These are phyloP conservation scores for Salpingus planirostris DNA, from an alignment of 2,888 invertebrate genomes.

Conservation along the genomic window DNA sequence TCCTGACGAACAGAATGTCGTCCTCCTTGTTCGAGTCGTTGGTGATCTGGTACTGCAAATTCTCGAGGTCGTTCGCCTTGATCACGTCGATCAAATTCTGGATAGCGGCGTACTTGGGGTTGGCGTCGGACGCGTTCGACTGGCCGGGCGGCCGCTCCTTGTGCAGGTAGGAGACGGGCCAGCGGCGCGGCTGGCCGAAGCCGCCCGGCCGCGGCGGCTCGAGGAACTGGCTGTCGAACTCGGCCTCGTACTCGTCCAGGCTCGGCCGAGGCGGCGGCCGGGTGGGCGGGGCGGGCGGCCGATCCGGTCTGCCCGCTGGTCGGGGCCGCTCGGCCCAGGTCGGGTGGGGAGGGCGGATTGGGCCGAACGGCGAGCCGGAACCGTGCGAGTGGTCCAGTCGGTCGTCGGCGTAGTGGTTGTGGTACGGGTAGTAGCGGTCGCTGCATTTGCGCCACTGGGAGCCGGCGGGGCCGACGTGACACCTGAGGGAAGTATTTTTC, in stretches of 20 bases:
- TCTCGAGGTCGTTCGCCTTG: constrained; percentile 35
- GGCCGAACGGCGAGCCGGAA: background rate
- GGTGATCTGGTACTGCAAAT: constrained; percentile 34
- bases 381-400: constrained; percentile 16
- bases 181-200: constrained; percentile 46
- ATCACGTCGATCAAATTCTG: constrained; percentile 37
- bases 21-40: constrained; percentile 33
- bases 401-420: constrained; percentile 36
- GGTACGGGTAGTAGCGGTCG: constrained; percentile 70
- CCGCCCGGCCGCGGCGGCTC: constrained; percentile 45
- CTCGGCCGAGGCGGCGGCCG: constrained; percentile 39
- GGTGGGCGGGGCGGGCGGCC: constrained; percentile 34
- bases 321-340: constrained; percentile 8
- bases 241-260: constrained; percentile 37
- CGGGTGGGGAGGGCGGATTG: constrained; percentile 15
- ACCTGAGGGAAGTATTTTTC: too few species aligned
- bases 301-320: constrained; percentile 30
- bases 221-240: constrained; percentile 38
- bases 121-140: constrained; percentile 19
- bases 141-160: constrained; percentile 66
- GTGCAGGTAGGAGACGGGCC: constrained; percentile 78
- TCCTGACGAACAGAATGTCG: constrained; percentile 35
- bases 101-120: constrained; percentile 32
- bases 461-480: constrained; percentile 67
- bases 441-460: constrained; percentile 85